phyloP scores from a whole-genome alignment of 30 jellyfish, hydroid and myxozoan genomes.

The Pelagia noctiluca region DNA sequence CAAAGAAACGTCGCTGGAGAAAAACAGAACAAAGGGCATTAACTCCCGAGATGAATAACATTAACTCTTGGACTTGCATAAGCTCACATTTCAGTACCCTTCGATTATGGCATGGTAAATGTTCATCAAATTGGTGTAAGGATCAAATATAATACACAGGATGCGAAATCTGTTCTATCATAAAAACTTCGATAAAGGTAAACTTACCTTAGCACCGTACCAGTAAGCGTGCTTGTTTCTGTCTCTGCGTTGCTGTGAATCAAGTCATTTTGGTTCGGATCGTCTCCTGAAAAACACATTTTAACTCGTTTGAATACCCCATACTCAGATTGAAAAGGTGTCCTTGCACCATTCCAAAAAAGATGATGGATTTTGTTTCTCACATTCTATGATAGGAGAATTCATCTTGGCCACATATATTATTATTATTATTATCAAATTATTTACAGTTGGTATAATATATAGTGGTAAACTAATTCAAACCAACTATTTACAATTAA shows the following conservation, averaged over 20 bases:
- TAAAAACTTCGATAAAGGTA: not conserved
- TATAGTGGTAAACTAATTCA: too few relatives aligned
- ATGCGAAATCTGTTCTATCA: not conserved
- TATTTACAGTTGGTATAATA: too few relatives aligned
- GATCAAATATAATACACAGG: not conserved
- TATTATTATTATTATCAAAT: too few relatives aligned
- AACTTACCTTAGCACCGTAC: constrained; percentile 74
- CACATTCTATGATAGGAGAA: too few relatives aligned
- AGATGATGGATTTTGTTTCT: too few relatives aligned
- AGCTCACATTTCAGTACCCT: not conserved
- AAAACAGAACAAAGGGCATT: too few relatives aligned
- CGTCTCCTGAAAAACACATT: constrained; percentile 62
- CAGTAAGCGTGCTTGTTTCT: constrained; percentile 80
- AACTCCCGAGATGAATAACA: not conserved
- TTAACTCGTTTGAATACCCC: too few relatives aligned
- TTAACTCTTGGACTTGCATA: not conserved
- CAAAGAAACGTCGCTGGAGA: constrained; percentile 78
- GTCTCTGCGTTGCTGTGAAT: constrained; percentile 66
- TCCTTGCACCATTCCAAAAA: too few relatives aligned
- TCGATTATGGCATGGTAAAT: not conserved
- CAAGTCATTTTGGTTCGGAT: constrained; percentile 28
- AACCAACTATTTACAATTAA: too few relatives aligned
- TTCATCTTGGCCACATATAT: too few relatives aligned
- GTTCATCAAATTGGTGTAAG: not conserved
- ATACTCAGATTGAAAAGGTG: too few relatives aligned